Evolutionary conservation across 2,797 vertebrate species (phyloP).

Genomic region (Babyrousa celebensis): DNA sequence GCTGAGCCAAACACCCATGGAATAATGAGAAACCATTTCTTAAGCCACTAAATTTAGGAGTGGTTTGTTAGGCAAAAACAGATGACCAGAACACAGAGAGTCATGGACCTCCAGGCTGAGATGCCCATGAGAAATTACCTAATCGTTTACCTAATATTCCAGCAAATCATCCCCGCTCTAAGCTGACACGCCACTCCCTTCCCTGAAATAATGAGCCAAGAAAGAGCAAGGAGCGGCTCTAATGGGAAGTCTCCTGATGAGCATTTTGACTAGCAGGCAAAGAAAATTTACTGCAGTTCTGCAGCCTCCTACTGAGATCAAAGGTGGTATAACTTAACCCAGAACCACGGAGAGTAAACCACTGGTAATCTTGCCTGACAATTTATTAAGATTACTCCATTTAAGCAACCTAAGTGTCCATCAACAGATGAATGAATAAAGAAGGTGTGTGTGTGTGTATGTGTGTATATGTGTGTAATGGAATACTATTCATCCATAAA

Average conservation of each 20-base stretch:
- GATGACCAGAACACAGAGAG: not conserved
- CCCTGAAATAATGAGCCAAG: not conserved
- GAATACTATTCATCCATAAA: not conserved
- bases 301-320: not conserved
- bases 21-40: not conserved
- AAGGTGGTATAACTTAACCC: not conserved
- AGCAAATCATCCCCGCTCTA: not conserved
- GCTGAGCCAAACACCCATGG: not conserved
- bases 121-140: not conserved
- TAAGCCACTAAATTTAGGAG: not conserved
- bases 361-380: not conserved
- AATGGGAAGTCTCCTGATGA: not conserved
- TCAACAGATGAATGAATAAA: not conserved
- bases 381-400: constrained; percentile 6
- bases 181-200: not conserved
- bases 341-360: not conserved
- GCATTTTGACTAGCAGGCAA: not conserved
- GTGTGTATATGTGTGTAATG: fast-evolving
- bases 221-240: not conserved
- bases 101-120: not conserved
- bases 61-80: not conserved
- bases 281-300: not conserved
- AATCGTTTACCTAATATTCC: not conserved
- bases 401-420: constrained; percentile 15
- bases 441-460: not conserved